Conservation (phyloP, 2,113 vertebrate species). For the Morone saxatilis region DNA sequence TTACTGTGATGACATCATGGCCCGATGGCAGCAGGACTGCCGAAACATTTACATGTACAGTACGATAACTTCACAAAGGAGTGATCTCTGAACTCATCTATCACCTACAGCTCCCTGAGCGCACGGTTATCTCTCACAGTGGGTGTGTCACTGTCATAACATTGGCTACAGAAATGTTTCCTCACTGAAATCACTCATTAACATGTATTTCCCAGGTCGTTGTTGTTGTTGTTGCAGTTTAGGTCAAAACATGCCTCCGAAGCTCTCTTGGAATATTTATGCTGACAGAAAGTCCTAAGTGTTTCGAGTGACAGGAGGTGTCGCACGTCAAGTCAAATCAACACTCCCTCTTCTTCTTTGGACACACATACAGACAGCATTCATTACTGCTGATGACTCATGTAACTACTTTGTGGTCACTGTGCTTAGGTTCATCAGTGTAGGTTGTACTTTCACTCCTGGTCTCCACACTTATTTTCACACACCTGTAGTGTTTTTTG, state of each 20-base stretch:
- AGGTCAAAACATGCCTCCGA: not conserved
- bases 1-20: constrained; percentile 16
- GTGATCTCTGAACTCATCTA: constrained; percentile 33
- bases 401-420: too few relatives aligned
- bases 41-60: constrained; percentile 25
- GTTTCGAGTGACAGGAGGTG: not conserved
- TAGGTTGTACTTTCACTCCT: too few relatives aligned
- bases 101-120: not conserved
- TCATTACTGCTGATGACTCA: too few relatives aligned
- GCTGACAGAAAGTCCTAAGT: constrained; percentile 1
- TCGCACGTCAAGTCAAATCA: too few relatives aligned
- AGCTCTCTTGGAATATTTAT: not conserved
- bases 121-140: not conserved
- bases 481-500: too few relatives aligned
- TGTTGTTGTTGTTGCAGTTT: not conserved
- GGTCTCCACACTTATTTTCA: too few relatives aligned
- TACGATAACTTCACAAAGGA: constrained; percentile 1
- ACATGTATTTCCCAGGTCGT: not conserved
- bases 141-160: constrained; percentile 6
- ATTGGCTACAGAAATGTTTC: not conserved
- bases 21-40: not conserved
- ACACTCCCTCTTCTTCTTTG: too few relatives aligned
- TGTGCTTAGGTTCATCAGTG: too few relatives aligned
- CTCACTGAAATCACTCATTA: not conserved
- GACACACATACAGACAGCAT: not conserved